A percentile compares a stretch with the other conserved stretches of the same genome.
phyloP scores from a whole-genome alignment of 2,113 vertebrate species.

The Dendrocopos noguchii region DNA sequence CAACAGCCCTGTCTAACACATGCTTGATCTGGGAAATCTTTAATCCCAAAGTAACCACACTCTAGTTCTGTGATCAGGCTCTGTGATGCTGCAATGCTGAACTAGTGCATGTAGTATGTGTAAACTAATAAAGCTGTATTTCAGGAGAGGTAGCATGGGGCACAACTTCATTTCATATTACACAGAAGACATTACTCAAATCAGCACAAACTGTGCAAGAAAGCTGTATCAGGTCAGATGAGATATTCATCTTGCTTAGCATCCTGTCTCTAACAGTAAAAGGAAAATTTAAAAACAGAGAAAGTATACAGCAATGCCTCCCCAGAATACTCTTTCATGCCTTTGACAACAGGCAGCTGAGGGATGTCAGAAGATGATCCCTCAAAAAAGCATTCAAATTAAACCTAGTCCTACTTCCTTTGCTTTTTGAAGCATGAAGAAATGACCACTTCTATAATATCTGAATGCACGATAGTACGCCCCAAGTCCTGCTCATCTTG shows the following conservation, averaged over 20 bases:
- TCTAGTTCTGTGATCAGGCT: conserved; percentile 21
- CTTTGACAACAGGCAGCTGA: neutral
- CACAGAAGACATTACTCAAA: conserved; percentile 38
- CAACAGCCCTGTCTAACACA: neutral
- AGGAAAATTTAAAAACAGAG: neutral
- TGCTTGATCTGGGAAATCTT: conserved; percentile 18
- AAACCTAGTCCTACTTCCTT: neutral
- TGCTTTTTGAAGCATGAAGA: neutral
- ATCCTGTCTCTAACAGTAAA: neutral
- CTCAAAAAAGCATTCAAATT: neutral
- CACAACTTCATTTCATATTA: neutral
- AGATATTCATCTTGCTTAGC: neutral
- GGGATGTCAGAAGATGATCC: neutral
- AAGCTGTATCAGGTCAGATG: neutral
- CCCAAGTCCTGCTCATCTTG: neutral
- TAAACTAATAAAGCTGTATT: conserved; percentile 44
- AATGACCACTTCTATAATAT: neutral
- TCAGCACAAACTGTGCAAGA: conserved; percentile 34
- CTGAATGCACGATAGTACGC: neutral
- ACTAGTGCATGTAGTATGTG: neutral
- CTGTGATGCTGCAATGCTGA: conserved; percentile 19
- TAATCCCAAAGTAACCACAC: conserved; percentile 18
- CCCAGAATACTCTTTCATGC: neutral
- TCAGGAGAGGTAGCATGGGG: conserved; percentile 5
- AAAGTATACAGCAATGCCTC: neutral